phyloP scores from a whole-genome alignment of 2,797 vertebrate species.

The Sebastolobus alascanus region DNA sequence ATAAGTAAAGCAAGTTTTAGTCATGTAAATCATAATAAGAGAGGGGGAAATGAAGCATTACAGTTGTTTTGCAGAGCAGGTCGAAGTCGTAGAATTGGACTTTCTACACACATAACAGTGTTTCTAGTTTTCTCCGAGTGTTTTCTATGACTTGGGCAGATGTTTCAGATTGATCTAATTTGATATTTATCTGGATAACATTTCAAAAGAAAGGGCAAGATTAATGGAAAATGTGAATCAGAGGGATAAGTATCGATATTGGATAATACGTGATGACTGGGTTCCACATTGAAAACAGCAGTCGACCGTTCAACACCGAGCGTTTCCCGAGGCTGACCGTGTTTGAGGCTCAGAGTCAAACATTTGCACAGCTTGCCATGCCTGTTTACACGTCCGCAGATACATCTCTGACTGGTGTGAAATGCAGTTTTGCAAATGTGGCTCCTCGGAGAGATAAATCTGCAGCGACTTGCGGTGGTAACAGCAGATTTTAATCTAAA shows the following conservation, averaged over 20 bases:
- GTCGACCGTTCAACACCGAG: neutral
- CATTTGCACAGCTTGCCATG: conserved; percentile 6
- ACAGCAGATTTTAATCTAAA: conserved; percentile 44
- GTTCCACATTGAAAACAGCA: conserved; percentile 39
- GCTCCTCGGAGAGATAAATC: conserved; percentile 19
- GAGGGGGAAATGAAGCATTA: neutral
- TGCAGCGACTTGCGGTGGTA: conserved; percentile 16
- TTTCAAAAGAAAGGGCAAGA: conserved; percentile 14
- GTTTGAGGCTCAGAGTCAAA: conserved; percentile 25
- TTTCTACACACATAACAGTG: neutral
- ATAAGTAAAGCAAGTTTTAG: conserved; percentile 6
- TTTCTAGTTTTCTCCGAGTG: neutral
- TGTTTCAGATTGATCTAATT: conserved; percentile 54
- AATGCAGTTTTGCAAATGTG: conserved; percentile 11
- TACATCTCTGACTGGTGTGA: conserved; percentile 45
- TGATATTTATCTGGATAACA: conserved; percentile 46
- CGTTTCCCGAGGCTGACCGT: neutral
- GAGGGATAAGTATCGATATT: conserved; percentile 18
- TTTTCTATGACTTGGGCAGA: conserved; percentile 23
- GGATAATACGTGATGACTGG: conserved; percentile 5
- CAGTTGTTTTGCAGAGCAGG: neutral
- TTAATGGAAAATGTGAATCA: conserved; percentile 63
- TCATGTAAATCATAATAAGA: neutral
- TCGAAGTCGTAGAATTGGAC: neutral
- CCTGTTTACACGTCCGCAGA: conserved; percentile 34